Percentiles rank a stretch among this genome's conserved stretches.
phyloP scores from a whole-genome alignment of 2,797 vertebrate species.

The Salmo trutta region DNA sequence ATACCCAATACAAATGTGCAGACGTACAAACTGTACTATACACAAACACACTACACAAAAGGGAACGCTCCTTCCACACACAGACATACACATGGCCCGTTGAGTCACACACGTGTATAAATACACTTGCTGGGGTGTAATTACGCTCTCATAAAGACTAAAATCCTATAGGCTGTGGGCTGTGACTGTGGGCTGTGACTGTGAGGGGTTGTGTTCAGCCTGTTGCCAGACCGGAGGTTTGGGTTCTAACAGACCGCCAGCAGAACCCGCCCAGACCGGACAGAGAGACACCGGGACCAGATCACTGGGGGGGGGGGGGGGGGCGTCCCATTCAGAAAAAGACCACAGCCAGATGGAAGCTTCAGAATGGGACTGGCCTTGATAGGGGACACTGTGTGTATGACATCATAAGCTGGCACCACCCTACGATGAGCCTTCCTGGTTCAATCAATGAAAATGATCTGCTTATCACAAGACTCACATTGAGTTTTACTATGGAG shows the following conservation, averaged over 20 bases:
- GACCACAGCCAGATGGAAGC: conserved; percentile 21
- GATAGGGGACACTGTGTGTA: too few relatives aligned
- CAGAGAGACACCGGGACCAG: conserved; percentile 14
- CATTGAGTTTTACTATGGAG: conserved; percentile 36
- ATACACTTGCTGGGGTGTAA: conserved; percentile 66
- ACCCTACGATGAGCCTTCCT: neutral
- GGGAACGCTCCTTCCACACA: conserved; percentile 10
- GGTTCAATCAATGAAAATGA: conserved; percentile 31
- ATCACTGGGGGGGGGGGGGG: conserved; percentile 23
- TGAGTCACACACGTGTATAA: conserved; percentile 70
- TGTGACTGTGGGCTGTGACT: conserved; percentile 10
- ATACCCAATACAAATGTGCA: neutral
- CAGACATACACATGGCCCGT: conserved; percentile 51
- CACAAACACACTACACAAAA: conserved; percentile 18
- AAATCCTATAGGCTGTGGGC: neutral
- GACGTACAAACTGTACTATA: neutral
- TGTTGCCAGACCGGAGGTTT: conserved; percentile 45
- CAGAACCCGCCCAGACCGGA: conserved; percentile 43
- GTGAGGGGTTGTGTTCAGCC: conserved; percentile 47
- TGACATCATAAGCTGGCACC: conserved; percentile 11
- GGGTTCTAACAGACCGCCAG: conserved; percentile 31
- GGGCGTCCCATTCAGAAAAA: conserved; percentile 22
- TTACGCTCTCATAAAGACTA: conserved; percentile 65
- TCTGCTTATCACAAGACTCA: conserved; percentile 34
- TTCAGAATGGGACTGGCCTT: neutral